A percentile compares a stretch with the other conserved stretches of the same genome.
Conservation (phyloP, 2,888 invertebrate species). For the Willowsia nigromaculata region DNA sequence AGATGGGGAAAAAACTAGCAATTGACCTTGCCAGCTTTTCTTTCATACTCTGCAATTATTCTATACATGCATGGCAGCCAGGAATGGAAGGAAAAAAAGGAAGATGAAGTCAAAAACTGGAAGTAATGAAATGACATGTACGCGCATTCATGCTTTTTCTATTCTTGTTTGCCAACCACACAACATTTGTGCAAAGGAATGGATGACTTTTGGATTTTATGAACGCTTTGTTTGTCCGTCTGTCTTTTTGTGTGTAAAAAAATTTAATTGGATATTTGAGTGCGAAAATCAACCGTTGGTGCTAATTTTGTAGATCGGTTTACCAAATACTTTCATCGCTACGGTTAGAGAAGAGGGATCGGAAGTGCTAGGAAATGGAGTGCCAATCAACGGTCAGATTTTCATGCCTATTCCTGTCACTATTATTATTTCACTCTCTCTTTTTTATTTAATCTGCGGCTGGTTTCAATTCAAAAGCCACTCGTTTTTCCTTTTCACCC, state of each 20-base stretch:
- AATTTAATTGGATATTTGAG: too few relatives aligned
- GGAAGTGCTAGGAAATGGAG: constrained; percentile 64
- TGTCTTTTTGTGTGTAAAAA: too few relatives aligned
- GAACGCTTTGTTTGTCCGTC: too few relatives aligned
- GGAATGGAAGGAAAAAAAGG: not conserved
- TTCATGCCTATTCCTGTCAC: constrained; percentile 41
- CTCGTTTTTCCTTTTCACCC: not conserved
- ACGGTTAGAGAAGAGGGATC: constrained; percentile 30
- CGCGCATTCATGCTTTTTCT: not conserved
- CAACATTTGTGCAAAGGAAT: too few relatives aligned
- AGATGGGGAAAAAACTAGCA: constrained; percentile 12
- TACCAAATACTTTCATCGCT: too few relatives aligned
- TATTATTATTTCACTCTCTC: not conserved
- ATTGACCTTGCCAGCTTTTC: constrained; percentile 28
- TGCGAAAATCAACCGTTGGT: too few relatives aligned
- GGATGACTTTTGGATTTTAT: too few relatives aligned
- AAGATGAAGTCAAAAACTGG: not conserved
- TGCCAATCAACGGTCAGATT: constrained; percentile 69
- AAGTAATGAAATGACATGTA: not conserved
- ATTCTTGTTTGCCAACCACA: not conserved
- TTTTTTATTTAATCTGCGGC: not conserved
- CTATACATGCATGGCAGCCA: not conserved
- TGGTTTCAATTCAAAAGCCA: not conserved
- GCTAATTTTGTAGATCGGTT: too few relatives aligned
- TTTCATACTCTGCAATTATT: not conserved